These are phyloP conservation scores for Acestrorhynchus altus DNA, from an alignment of 2,797 vertebrate genomes.

Conservation along the genomic window DNA sequence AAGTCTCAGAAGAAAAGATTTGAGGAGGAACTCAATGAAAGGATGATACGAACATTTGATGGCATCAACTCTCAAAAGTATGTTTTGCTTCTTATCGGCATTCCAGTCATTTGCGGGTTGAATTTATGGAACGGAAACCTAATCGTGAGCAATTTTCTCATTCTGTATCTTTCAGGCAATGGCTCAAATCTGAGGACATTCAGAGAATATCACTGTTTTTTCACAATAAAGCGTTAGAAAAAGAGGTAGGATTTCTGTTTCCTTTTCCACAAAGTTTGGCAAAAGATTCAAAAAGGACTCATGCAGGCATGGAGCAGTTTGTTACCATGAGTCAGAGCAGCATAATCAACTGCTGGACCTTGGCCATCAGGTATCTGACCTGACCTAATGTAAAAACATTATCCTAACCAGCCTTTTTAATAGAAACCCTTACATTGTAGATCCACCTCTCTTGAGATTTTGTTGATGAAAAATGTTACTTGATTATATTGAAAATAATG, in stretches of 20 bases:
- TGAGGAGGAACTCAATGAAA: constrained; percentile 95
- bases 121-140: background rate
- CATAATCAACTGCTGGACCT: too few species aligned
- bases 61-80: constrained; percentile 99
- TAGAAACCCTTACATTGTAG: background rate
- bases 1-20: constrained; percentile 97
- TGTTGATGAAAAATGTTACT: too few species aligned
- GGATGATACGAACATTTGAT: constrained; percentile 97
- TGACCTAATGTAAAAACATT: background rate
- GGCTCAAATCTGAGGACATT: constrained; percentile 98
- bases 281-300: background rate
- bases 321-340: too few species aligned
- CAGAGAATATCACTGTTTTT: constrained; percentile 98
- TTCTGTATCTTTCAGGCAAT: constrained; percentile 81
- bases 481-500: too few species aligned
- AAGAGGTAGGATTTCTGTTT: constrained; percentile 81
- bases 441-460: background rate
- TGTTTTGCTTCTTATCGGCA: constrained; percentile 43
- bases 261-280: constrained; percentile 48
- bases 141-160: background rate
- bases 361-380: too few species aligned
- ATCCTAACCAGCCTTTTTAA: background rate
- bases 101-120: background rate
- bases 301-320: too few species aligned
- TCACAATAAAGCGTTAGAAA: constrained; percentile 95